Percentiles rank a stretch among this genome's conserved stretches.
Evolutionary conservation across 2,888 invertebrate genomes (phyloP).

Genomic region (Dichetophora obliterata): DNA sequence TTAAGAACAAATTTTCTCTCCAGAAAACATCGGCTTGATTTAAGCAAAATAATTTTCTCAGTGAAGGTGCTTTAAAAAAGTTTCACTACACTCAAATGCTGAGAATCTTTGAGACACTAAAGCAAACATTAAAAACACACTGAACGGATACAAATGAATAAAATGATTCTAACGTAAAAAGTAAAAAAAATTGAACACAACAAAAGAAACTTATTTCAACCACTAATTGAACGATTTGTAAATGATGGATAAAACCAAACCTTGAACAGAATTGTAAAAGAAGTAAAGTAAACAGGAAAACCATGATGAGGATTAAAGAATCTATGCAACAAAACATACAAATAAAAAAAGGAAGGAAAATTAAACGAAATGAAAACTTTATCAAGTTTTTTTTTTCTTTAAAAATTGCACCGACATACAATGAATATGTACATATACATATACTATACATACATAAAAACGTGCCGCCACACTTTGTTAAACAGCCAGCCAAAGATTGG

Average conservation of each 20-base stretch:
- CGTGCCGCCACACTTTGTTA: no score
- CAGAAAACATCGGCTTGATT: no score
- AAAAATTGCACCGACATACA: no score
- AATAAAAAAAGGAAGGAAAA: background rate
- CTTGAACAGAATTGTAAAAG: background rate
- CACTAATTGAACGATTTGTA: conserved; percentile 31
- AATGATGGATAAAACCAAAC: background rate
- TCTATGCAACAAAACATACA: background rate
- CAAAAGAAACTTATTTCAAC: background rate
- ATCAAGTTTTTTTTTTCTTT: background rate
- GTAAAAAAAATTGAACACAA: background rate
- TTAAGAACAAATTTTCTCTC: no score
- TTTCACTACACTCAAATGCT: no score
- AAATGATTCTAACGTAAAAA: background rate
- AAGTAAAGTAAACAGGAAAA: background rate
- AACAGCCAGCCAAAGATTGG: no score
- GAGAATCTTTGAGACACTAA: background rate
- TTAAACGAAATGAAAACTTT: background rate
- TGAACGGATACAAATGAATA: background rate
- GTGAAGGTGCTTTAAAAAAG: no score
- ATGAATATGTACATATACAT: no score
- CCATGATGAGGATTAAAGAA: background rate
- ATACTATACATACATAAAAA: no score
- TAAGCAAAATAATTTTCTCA: no score
- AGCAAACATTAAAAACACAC: background rate